Evolutionary conservation across 2,797 vertebrate species (phyloP).

Genomic region (Notolabrus celidotus): DNA sequence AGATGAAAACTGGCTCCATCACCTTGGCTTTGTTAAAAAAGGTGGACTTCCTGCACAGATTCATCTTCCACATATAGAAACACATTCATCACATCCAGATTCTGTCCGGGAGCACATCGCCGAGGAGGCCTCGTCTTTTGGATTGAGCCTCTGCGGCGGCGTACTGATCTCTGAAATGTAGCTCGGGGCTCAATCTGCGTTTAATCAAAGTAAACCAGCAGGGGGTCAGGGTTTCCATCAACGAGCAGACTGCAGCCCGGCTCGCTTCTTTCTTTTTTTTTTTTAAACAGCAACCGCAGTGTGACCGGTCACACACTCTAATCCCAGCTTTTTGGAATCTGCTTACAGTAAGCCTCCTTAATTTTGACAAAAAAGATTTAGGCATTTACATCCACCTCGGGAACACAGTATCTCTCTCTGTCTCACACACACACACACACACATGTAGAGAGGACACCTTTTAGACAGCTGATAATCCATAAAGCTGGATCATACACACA

Average conservation of each 20-base stretch:
- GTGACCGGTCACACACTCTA: conserved; percentile 52
- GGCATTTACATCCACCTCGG: conserved; percentile 29
- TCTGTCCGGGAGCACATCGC: conserved; percentile 6
- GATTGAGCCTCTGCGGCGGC: neutral
- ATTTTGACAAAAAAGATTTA: conserved; percentile 55
- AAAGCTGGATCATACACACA: conserved; percentile 21
- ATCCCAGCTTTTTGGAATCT: conserved; percentile 74
- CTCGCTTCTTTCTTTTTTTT: conserved; percentile 4
- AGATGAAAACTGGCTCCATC: neutral
- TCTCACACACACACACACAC: neutral
- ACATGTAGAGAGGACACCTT: conserved; percentile 10
- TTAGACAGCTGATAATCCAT: conserved; percentile 37
- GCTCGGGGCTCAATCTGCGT: conserved; percentile 25
- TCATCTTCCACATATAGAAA: neutral
- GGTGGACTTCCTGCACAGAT: neutral
- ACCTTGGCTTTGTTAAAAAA: neutral
- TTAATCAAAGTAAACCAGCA: conserved; percentile 71
- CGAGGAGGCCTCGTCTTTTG: conserved; percentile 2
- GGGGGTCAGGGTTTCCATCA: conserved; percentile 30
- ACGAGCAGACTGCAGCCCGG: conserved; percentile 8
- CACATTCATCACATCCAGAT: neutral
- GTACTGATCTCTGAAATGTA: conserved; percentile 31
- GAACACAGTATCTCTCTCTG: conserved; percentile 7
- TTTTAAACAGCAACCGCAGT: conserved; percentile 13
- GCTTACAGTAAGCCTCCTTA: conserved; percentile 71